Conservation (phyloP, 2,113 vertebrate genomes). For the Cebus imitator region DNA sequence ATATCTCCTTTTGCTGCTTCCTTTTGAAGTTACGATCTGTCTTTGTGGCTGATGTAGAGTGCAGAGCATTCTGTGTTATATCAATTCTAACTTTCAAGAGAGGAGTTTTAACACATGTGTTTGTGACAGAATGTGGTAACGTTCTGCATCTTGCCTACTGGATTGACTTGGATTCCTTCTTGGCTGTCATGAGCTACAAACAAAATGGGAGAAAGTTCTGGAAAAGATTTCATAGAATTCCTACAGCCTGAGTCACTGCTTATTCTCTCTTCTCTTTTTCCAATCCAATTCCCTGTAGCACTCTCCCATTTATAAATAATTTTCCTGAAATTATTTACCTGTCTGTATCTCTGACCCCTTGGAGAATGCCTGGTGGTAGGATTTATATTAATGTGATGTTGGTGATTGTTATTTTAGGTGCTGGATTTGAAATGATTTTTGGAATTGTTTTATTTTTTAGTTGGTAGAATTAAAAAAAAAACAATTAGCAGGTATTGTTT, state of each 20-base stretch:
- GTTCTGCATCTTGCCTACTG: neutral
- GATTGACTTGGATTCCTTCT: neutral
- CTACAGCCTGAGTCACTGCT: neutral
- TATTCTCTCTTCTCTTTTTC: neutral
- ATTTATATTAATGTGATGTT: neutral
- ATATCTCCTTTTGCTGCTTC: neutral
- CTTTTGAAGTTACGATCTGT: constrained; percentile 26
- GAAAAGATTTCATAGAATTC: constrained; percentile 13
- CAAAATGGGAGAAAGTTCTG: neutral
- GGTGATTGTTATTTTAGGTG: neutral
- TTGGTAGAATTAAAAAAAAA: neutral
- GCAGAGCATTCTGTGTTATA: neutral
- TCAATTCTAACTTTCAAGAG: neutral
- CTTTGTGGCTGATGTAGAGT: neutral
- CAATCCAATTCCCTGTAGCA: neutral
- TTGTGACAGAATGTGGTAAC: neutral
- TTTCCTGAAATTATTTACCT: constrained; percentile 16
- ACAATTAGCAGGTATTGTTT: neutral
- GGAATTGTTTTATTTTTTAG: neutral
- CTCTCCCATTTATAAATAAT: neutral
- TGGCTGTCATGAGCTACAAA: neutral
- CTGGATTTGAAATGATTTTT: neutral
- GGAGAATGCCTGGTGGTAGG: neutral
- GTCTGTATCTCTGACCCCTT: neutral
- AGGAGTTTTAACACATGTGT: neutral